Conservation (phyloP, 2,113 vertebrate genomes). For the Onychostruthus taczanowskii region DNA sequence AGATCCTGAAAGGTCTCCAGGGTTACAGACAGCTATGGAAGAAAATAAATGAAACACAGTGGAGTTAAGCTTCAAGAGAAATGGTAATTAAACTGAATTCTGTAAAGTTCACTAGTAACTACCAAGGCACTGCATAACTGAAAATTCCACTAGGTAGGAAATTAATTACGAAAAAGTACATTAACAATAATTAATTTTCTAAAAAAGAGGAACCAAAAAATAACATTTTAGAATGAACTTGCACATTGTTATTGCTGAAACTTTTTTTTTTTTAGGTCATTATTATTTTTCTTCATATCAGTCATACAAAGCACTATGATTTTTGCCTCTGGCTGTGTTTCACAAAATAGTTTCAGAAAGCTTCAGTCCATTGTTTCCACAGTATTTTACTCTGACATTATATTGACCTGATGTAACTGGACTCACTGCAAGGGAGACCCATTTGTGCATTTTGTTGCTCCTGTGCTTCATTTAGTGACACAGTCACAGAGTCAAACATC, state of each 20-base stretch:
- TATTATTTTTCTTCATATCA: not conserved
- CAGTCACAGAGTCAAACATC: not conserved
- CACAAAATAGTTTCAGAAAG: not conserved
- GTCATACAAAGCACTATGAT: not conserved
- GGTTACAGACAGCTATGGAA: conserved; percentile 89
- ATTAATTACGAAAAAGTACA: not conserved
- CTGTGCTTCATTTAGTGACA: not conserved
- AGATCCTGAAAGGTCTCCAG: conserved; percentile 99
- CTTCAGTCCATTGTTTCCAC: not conserved
- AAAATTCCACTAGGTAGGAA: not conserved
- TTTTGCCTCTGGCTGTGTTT: not conserved
- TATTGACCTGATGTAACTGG: not conserved
- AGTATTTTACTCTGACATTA: not conserved
- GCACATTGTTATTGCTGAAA: not conserved
- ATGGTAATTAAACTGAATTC: not conserved
- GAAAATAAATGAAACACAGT: not conserved
- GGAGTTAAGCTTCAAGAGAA: not conserved
- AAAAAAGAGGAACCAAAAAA: not conserved
- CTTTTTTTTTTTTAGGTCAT: not conserved
- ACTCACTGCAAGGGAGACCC: not conserved
- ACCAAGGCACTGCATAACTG: not conserved
- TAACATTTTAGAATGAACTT: not conserved
- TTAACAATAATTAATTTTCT: not conserved
- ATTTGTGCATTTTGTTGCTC: not conserved
- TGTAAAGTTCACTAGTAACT: not conserved